Evolutionary conservation across 2,888 invertebrate genomes (phyloP).

Genomic region (Leptinotarsa rubiginosa): DNA sequence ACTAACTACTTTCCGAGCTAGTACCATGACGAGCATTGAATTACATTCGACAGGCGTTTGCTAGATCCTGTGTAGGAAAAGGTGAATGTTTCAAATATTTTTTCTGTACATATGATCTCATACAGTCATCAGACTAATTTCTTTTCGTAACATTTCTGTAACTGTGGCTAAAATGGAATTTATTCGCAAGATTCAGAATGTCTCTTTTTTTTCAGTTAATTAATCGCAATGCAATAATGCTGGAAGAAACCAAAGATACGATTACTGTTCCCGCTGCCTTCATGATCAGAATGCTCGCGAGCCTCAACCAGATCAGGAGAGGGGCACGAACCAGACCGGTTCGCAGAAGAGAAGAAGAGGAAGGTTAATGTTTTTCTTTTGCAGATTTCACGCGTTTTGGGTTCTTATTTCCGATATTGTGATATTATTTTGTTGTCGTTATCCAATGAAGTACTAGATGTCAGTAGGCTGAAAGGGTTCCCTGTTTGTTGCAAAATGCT

Average conservation of each 20-base stretch:
- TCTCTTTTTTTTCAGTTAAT: conserved; percentile 71
- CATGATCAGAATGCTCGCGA: conserved; percentile 82
- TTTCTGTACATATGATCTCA: background rate
- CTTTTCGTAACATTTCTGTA: too few species aligned
- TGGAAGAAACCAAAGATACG: conserved; percentile 87
- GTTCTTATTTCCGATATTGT: conserved; percentile 1
- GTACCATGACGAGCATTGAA: too few species aligned
- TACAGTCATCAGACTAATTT: too few species aligned
- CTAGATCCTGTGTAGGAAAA: too few species aligned
- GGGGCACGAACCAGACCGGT: conserved; percentile 50
- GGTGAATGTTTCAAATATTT: conserved; percentile 1
- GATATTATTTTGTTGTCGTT: conserved; percentile 3
- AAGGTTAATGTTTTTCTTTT: conserved; percentile 13
- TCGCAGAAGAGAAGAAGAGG: conserved; percentile 47
- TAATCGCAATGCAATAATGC: conserved; percentile 82
- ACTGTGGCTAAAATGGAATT: too few species aligned
- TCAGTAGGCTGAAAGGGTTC: background rate
- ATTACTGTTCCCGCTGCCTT: conserved; percentile 89
- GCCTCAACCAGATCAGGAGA: conserved; percentile 75
- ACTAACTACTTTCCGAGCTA: too few species aligned
- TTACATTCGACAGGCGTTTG: too few species aligned
- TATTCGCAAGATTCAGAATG: background rate
- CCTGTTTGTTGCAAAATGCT: background rate
- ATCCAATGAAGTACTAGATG: background rate
- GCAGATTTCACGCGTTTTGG: background rate